These are phyloP conservation scores for Taphrorychus bicolor DNA, from an alignment of 2,888 invertebrate genomes.

Conservation along the genomic window DNA sequence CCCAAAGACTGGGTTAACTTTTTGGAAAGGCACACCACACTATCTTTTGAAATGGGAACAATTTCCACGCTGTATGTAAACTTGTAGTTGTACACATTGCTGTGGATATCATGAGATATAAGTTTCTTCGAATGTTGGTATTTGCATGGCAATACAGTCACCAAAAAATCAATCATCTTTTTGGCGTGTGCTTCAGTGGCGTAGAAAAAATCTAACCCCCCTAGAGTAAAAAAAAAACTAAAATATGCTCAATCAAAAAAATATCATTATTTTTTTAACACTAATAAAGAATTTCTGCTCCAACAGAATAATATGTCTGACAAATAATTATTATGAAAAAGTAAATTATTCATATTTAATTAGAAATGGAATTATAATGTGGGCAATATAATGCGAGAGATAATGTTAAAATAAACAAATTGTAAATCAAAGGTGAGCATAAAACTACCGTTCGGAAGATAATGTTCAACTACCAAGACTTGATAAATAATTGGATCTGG, in stretches of 20 bases:
- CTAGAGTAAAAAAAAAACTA: constrained; percentile 20
- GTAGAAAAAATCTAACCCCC: constrained; percentile 94
- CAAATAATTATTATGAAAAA: no score
- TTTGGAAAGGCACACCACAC: constrained; percentile 87
- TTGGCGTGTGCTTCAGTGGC: constrained; percentile 87
- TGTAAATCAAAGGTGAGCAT: no score
- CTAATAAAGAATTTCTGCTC: no score
- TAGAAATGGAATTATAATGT: no score
- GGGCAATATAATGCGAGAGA: no score
- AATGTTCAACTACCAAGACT: no score
- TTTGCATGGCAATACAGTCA: constrained; percentile 86
- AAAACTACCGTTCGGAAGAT: no score
- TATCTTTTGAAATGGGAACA: constrained; percentile 94
- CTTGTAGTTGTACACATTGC: constrained; percentile 96
- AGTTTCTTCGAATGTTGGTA: constrained; percentile 91
- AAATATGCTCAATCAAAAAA: not conserved
- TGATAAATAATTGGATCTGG: no score
- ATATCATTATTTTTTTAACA: not conserved
- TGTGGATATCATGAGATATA: constrained; percentile 96
- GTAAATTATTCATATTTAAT: no score
- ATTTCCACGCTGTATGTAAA: constrained; percentile 94
- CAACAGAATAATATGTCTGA: no score
- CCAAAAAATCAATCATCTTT: constrained; percentile 94
- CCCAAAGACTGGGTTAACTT: constrained; percentile 87
- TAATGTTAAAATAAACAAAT: no score